A percentile compares a stretch with the other conserved stretches of the same genome.
Evolutionary conservation across 2,113 vertebrate species (phyloP).

Genomic region (Formicarius rufipectus): DNA sequence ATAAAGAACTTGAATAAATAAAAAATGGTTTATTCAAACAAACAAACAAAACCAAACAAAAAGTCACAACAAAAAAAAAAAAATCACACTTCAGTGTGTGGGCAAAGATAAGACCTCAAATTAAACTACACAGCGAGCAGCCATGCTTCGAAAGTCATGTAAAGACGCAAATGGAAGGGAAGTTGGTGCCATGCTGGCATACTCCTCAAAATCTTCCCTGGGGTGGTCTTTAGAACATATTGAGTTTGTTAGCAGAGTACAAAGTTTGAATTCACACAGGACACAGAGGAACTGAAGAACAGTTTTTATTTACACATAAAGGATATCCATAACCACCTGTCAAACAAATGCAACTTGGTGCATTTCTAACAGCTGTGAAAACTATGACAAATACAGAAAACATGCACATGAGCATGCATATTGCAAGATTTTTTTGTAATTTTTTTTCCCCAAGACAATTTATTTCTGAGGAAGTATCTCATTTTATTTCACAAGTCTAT

Average conservation of each 20-base stretch:
- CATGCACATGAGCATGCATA: not conserved
- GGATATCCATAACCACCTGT: not conserved
- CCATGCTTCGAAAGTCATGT: not conserved
- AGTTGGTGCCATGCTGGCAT: not conserved
- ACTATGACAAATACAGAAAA: not conserved
- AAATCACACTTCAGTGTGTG: not conserved
- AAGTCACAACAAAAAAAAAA: not conserved
- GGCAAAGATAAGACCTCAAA: not conserved
- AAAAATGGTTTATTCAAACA: not conserved
- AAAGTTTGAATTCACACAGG: not conserved
- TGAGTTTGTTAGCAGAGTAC: not conserved
- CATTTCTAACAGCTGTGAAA: not conserved
- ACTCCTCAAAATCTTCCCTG: not conserved
- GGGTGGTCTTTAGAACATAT: not conserved
- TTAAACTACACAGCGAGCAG: not conserved
- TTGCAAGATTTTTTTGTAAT: not conserved
- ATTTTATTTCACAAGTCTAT: conserved; percentile 5
- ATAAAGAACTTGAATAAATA: not conserved
- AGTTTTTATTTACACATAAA: not conserved
- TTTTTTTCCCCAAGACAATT: not conserved
- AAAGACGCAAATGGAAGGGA: not conserved
- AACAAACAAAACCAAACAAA: not conserved
- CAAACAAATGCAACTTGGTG: not conserved
- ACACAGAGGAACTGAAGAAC: not conserved
- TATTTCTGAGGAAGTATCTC: not conserved